These are phyloP conservation scores for Heteromormyrus szaboi DNA, from an alignment of 2,797 vertebrate genomes.

Conservation along the genomic window DNA sequence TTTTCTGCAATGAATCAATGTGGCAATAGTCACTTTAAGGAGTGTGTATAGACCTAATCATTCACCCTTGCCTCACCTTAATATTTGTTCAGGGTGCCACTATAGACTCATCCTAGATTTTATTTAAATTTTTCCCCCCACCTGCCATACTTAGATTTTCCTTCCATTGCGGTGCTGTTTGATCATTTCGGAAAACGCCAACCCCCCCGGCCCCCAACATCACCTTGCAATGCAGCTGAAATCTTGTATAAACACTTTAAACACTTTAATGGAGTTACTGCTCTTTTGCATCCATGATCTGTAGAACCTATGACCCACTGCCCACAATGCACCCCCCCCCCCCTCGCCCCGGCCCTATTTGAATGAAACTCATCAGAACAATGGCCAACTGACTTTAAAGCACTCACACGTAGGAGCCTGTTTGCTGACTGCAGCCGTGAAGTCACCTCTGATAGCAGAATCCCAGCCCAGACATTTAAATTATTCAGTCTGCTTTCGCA, in stretches of 20 bases:
- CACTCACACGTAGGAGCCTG: slow-evolving; percentile 20
- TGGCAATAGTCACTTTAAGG: background rate
- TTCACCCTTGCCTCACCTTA: background rate
- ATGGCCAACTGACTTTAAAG: slow-evolving; percentile 39
- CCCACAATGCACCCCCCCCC: slow-evolving; percentile 4
- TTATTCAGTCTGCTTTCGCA: slow-evolving; percentile 58
- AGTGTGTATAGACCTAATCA: background rate
- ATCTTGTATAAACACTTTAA: background rate
- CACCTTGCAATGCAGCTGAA: background rate
- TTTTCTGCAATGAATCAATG: background rate
- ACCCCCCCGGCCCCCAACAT: background rate
- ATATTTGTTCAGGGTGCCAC: background rate
- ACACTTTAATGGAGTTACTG: background rate
- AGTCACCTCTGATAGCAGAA: slow-evolving; percentile 55
- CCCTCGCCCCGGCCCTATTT: slow-evolving; percentile 11
- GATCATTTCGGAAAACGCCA: too few species aligned
- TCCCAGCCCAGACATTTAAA: slow-evolving; percentile 58
- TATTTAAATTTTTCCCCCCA: background rate
- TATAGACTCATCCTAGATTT: background rate
- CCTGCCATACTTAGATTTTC: background rate
- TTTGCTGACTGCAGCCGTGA: slow-evolving; percentile 21
- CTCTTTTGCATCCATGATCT: slow-evolving; percentile 3
- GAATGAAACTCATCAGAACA: slow-evolving; percentile 25
- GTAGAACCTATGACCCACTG: slow-evolving; percentile 25
- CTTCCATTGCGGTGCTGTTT: background rate